Evolutionary conservation across 2,113 vertebrate genomes (phyloP).

Genomic region (Paradoxurus hermaphroditus): DNA sequence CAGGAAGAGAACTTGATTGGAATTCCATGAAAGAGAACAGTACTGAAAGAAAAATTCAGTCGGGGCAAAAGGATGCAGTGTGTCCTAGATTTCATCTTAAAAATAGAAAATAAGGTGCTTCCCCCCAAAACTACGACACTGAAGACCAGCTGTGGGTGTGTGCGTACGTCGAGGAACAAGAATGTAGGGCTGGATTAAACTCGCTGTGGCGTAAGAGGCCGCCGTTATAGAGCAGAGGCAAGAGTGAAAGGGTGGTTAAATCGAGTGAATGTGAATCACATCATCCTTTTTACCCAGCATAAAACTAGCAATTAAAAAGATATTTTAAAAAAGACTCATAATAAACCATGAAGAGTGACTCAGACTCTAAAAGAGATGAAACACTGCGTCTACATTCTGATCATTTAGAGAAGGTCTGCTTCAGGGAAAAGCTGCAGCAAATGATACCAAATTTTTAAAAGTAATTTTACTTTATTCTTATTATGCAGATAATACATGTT

Average conservation of each 20-base stretch:
- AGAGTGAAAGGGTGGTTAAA: constrained; percentile 40
- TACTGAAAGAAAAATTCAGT: neutral
- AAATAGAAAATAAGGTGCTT: neutral
- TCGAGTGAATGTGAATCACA: constrained; percentile 20
- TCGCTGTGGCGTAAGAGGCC: constrained; percentile 43
- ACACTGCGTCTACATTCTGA: constrained; percentile 35
- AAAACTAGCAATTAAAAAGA: constrained; percentile 69
- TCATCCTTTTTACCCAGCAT: constrained; percentile 33
- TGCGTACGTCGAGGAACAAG: constrained; percentile 32
- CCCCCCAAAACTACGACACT: constrained; percentile 23
- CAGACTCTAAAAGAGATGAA: constrained; percentile 49
- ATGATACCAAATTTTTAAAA: neutral
- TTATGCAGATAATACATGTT: neutral
- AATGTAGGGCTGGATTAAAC: constrained; percentile 59
- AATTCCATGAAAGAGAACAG: neutral
- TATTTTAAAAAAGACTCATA: constrained; percentile 62
- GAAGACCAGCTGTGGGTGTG: constrained; percentile 31
- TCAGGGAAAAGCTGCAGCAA: constrained; percentile 14
- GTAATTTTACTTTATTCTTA: constrained; percentile 23
- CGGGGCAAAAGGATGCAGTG: neutral
- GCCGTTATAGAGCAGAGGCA: constrained; percentile 43
- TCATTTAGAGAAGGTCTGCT: constrained; percentile 38
- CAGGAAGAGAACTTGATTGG: neutral
- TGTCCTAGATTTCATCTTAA: constrained; percentile 32
- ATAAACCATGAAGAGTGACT: constrained; percentile 60